Evolutionary conservation across 2,113 vertebrate genomes (phyloP), one percentile per base, ranked within the genome.

Genomic region (Coptodon bakossiorum): DNA sequence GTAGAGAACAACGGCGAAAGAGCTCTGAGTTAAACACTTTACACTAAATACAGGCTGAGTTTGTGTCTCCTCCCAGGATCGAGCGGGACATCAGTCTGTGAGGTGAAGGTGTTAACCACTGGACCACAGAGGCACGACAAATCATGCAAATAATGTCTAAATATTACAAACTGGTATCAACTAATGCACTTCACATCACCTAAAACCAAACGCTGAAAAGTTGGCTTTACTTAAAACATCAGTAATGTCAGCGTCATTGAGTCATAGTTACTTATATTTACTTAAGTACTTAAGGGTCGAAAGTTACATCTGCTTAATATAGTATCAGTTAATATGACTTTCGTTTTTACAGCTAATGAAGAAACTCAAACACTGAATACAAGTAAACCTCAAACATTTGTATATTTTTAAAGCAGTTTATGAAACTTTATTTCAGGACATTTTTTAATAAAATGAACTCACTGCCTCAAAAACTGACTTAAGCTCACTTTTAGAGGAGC

Each of bases 71-170:
- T 71, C 38, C n/a, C 66, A 27, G 22, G 38, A 71, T 71, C 3
- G 2, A 71, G 22, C 7, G 0, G 66, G 66, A 24, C 12, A 43
- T 71, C 66, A 24, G 38, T 43, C 38, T 0, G 1, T 43, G n/a
- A 71, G 38, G n/a, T 71, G 63, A 24, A 43, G 34, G 63, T 43
- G 38, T 43, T 24, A 43, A 43, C 66, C 66, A 16, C 66, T 71
- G 38, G 0, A 43, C 66, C 38, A 6, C 38, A 71, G 66, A 71
- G 66, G 0, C 66, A 43, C 3, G n/a, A n/a, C 14, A 36, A 9
- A n/a, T 22, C 66, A 9, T 6, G 22, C 10, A 71, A 14, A 45
- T 27, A 22, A 57, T 27, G 4, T 27, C 22, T 57, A 5, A 22
- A 40, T 19, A 19, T 31, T 2, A 52, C 29, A 53, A 13, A 79